These are phyloP conservation scores for Acanthosepion esculentum DNA, from an alignment of 2,888 invertebrate species.

Conservation along the genomic window DNA sequence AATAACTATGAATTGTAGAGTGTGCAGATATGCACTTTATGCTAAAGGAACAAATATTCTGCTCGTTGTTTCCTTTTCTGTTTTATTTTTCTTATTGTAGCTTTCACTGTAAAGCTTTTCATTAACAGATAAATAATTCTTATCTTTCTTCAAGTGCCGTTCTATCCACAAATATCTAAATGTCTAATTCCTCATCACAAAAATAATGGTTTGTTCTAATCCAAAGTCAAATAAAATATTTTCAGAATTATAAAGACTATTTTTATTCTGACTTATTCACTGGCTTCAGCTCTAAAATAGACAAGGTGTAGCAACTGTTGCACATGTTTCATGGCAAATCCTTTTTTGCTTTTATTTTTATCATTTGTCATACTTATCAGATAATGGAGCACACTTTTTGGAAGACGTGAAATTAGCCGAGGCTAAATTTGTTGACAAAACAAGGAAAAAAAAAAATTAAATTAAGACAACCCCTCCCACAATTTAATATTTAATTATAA, in stretches of 20 bases:
- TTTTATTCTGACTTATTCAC: background rate
- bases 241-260: background rate
- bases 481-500: slow-evolving; percentile 13
- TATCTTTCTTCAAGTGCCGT: too few species aligned
- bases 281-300: background rate
- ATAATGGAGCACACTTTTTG: background rate
- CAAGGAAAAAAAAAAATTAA: background rate
- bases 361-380: background rate
- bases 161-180: too few species aligned
- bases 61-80: too few species aligned
- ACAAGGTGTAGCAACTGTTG: background rate
- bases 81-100: too few species aligned
- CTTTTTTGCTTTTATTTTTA: background rate
- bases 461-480: background rate
- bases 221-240: background rate
- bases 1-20: too few species aligned
- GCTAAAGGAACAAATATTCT: too few species aligned
- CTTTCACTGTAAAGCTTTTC: too few species aligned
- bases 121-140: too few species aligned
- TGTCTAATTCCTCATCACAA: background rate
- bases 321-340: background rate
- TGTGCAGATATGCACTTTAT: too few species aligned
- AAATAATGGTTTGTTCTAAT: background rate
- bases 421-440: background rate
- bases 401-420: background rate